Base-by-base conservation (phyloP, 2,113 vertebrate species). In the Enhydra lutris region DNA sequence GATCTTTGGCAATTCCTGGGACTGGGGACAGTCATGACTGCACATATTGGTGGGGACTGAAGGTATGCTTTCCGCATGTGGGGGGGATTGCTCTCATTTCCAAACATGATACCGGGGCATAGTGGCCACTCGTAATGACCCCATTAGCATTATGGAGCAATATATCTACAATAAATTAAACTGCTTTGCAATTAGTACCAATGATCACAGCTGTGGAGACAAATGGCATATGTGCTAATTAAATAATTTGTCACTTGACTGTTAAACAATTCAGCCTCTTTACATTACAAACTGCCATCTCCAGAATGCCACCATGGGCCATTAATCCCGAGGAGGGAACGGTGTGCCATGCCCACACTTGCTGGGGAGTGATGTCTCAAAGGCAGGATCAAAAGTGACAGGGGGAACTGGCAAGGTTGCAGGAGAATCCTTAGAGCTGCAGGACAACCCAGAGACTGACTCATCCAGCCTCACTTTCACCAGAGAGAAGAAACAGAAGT, bases 171-270 rank as follows among this genome's bases (percentile, higher is more conserved):
- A 96, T 98, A 98, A 99, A 99, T 98, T 98, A 99, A 97, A 95
- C 98, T 80, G 97, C 98, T 98, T 98, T 98, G 98, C 98, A 99
- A 99, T 99, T 99, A 99, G 98, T 92, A 59, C 97, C 78, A 81
- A 98, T 98, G 98, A 99, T 98, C 98, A 97, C 98, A 99, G 98
- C 98, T 99, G 98, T 69, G 93, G 98, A 98, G 98, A 98, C 98
- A 99, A 98, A 98, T 96, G 98, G 97, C 99, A 98, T 99, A 99
- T 98, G 99, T 98, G 98, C 98, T 99, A 99, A 99, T 99, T 99
- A 99, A 99, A 99, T 99, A 99, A 99, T 99, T 99, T 99, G 99
- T 99, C 99, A 98, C 98, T 99, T 98, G 98, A 98, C 98, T 98
- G 98, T 98, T 99, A 98, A 98, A 98, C 98, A 99, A 99, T 98